Conservation (phyloP, 2,113 vertebrate species). For the Silurus glanis region DNA sequence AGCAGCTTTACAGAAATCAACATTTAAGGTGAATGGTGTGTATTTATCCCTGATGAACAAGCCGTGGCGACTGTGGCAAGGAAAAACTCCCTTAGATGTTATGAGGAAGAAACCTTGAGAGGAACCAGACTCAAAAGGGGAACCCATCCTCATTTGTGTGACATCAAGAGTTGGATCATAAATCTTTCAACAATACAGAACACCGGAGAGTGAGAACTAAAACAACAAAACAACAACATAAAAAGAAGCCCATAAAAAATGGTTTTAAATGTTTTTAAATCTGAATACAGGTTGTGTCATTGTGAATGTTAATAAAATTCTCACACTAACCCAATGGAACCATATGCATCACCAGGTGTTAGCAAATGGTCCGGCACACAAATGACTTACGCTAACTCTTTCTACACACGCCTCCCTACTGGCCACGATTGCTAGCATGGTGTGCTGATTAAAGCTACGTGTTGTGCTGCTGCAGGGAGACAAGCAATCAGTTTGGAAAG, state of each 20-base stretch:
- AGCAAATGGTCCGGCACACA: neutral
- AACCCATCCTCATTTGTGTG: no score
- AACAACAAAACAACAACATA: no score
- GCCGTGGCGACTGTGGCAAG: no score
- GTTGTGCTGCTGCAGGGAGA: conserved; percentile 61
- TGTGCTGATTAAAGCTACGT: conserved; percentile 3
- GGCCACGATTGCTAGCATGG: neutral
- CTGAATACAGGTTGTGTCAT: neutral
- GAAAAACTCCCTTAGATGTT: no score
- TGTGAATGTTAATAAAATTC: neutral
- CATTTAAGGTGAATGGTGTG: no score
- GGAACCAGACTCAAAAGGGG: no score
- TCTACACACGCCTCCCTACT: neutral
- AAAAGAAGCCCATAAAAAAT: no score
- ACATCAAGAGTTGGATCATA: no score
- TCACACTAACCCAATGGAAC: neutral
- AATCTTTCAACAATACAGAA: neutral
- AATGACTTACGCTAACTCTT: neutral
- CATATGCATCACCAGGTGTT: neutral
- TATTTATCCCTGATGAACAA: no score
- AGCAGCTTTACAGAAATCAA: no score
- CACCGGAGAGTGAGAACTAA: no score
- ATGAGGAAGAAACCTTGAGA: no score
- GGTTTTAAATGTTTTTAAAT: neutral
- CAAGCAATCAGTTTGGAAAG: conserved; percentile 59